Evolutionary conservation across 2,113 vertebrate species (phyloP).

Genomic region (Sorex fumeus): DNA sequence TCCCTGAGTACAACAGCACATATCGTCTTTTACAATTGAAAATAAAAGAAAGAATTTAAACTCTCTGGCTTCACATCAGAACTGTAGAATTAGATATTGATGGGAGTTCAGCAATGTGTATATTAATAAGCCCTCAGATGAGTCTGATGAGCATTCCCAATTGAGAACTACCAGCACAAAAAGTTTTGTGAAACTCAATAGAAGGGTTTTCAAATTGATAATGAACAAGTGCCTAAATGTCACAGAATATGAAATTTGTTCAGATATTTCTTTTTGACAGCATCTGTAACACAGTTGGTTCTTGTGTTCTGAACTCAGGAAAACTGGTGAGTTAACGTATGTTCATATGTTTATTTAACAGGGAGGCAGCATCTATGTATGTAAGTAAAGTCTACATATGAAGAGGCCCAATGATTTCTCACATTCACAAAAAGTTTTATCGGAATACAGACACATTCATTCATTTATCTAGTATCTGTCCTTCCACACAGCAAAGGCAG

Average conservation of each 20-base stretch:
- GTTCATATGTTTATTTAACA: neutral
- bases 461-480: too few relatives aligned
- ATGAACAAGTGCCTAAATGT: neutral
- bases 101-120: neutral
- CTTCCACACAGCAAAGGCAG: neutral
- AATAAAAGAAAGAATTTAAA: neutral
- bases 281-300: neutral
- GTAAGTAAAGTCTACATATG: neutral
- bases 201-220: conserved; percentile 35
- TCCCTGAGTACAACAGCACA: too few relatives aligned
- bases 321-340: neutral
- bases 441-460: too few relatives aligned
- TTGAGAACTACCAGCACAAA: neutral
- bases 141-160: neutral
- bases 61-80: neutral
- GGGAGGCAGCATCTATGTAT: neutral
- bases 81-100: neutral
- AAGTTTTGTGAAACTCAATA: neutral
- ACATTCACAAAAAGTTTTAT: too few relatives aligned
- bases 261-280: neutral
- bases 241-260: neutral
- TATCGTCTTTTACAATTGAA: too few relatives aligned
- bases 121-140: neutral
- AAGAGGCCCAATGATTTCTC: too few relatives aligned
- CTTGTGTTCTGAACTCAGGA: neutral